phyloP scores from a whole-genome alignment of 2,888 invertebrate species.

The Nymphalis polychloros region DNA sequence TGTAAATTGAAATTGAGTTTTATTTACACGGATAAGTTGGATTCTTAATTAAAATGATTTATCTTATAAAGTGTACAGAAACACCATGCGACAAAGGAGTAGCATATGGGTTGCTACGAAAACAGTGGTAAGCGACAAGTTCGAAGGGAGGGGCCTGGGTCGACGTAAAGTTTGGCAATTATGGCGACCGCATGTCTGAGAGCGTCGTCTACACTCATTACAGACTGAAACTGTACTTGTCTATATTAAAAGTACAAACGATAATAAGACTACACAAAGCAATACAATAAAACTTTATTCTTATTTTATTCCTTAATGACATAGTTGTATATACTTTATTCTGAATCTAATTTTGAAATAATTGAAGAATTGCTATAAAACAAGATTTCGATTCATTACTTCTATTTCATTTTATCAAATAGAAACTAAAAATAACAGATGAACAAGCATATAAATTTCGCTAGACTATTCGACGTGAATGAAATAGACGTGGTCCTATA shows the following conservation, averaged over 20 bases:
- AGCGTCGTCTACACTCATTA: slow-evolving; percentile 79
- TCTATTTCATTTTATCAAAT: background rate
- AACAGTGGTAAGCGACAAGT: slow-evolving; percentile 76
- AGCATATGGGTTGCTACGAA: slow-evolving; percentile 69
- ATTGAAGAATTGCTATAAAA: background rate
- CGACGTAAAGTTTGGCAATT: slow-evolving; percentile 80
- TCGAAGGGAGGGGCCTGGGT: slow-evolving; percentile 59
- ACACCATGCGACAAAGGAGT: slow-evolving; percentile 28
- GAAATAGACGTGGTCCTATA: slow-evolving; percentile 8
- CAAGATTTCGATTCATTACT: background rate
- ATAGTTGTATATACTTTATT: background rate
- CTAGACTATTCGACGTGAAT: slow-evolving; percentile 3
- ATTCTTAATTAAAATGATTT: slow-evolving; percentile 15
- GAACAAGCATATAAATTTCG: background rate
- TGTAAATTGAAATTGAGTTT: slow-evolving; percentile 4
- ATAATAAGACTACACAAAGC: slow-evolving; percentile 26
- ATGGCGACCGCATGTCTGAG: slow-evolving; percentile 80
- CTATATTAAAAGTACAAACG: slow-evolving; percentile 72
- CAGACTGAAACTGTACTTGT: slow-evolving; percentile 73
- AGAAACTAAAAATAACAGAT: slow-evolving; percentile 2
- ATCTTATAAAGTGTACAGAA: slow-evolving; percentile 10
- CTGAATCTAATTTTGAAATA: background rate
- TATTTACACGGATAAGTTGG: background rate
- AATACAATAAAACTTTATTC: background rate
- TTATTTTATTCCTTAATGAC: background rate